Base-by-base conservation (phyloP, 1,140 invertebrate genomes). In the Bilobella aurantiaca region DNA sequence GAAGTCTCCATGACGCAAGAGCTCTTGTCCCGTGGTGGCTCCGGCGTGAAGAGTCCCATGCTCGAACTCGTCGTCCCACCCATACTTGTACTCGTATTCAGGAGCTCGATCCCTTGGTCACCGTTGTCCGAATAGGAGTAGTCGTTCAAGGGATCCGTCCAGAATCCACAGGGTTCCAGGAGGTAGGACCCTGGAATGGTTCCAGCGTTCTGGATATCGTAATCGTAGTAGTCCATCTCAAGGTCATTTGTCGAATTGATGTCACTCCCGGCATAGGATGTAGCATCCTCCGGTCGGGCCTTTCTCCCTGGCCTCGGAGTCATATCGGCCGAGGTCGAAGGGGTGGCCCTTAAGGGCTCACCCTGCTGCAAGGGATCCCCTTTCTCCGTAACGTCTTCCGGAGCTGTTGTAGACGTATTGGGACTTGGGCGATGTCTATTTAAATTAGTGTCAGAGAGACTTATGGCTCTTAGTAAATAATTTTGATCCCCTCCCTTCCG, bases 191-290 rank as follows among this genome's bases (percentile, higher is more conserved):
- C 71, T 3, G 71, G 71, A 37, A 73, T 73, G 25, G 66, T 70
- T 8, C 65, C 69, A 18, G 67, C 68, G 53, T 73, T 73, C 18
- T 42, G 16, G 5, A 70, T 68, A 25, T 73, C 68, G 47, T 70
- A 70, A 63, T 73, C 71, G 34, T 73, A 73, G 46, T 73, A 73
- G 57, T 73, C 71, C 71, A 73, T 71, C 57, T 68, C 69, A 30
- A 71, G 66, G 23, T 70, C 71, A 31, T 68, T 68, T 66, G 29
- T 62, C 60, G 25, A 63, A 23, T 25, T 66, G 63, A 21, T 27
- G 31, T 32, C 67, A 42, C 23, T 66, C 49, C 31, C 27, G 28
- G 49, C 30, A 5, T 27, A 37, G 37, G 32, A 37, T n/a, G 29
- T 3, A 21, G 31, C 2, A 16, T 8, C 14, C 23, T 34, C 58